A percentile compares a stretch with the other conserved stretches of the same genome.
These are phyloP conservation scores for Furcula furcula DNA, from an alignment of 2,888 invertebrate species.

Conservation along the genomic window DNA sequence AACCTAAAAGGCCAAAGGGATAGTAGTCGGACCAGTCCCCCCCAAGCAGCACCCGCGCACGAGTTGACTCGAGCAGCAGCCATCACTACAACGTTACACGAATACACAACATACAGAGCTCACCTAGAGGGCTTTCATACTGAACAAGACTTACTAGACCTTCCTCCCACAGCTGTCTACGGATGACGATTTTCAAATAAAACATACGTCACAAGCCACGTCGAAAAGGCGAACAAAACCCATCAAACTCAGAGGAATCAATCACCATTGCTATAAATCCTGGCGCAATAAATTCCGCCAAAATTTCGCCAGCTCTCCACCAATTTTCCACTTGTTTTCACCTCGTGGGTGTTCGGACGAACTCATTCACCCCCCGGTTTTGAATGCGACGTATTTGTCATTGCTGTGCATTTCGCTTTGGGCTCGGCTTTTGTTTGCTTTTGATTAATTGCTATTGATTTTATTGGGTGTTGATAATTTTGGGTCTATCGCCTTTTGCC, in stretches of 20 bases:
- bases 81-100: too few relatives aligned
- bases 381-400: constrained; percentile 45
- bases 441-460: constrained; percentile 30
- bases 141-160: too few relatives aligned
- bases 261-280: constrained; percentile 54
- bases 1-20: too few relatives aligned
- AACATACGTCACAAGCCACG: constrained; percentile 3
- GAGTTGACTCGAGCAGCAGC: too few relatives aligned
- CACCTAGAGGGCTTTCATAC: too few relatives aligned
- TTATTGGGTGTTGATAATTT: constrained; percentile 13
- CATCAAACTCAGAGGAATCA: constrained; percentile 48
- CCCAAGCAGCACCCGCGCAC: too few relatives aligned
- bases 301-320: constrained; percentile 43
- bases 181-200: too few relatives aligned
- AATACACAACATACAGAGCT: too few relatives aligned
- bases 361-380: constrained; percentile 36
- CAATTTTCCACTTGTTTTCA: constrained; percentile 72
- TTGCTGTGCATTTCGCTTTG: constrained; percentile 33
- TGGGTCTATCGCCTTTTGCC: too few relatives aligned
- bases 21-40: too few relatives aligned
- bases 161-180: too few relatives aligned
- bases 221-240: constrained; percentile 34
- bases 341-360: constrained; percentile 43
- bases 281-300: constrained; percentile 55
- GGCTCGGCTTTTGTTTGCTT: constrained; percentile 24